Base-by-base conservation (phyloP, 2,888 invertebrate genomes). In the Fabriciana adippe region DNA sequence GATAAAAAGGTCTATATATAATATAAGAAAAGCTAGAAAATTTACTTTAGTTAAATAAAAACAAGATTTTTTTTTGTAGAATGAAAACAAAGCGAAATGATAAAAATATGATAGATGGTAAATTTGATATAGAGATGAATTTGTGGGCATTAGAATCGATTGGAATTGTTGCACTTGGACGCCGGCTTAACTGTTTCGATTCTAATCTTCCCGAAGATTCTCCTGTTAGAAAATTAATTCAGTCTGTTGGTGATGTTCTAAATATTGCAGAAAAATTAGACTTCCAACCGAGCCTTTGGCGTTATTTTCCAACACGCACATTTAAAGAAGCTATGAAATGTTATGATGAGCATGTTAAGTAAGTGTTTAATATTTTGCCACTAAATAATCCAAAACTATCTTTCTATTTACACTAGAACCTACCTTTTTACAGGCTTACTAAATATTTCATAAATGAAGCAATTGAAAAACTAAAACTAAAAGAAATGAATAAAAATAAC, bases 141-240 rank as follows among this genome's bases (percentile, higher is more conserved):
- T 90, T 94, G 74, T 95, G 95, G 95, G 92, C 94, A 0, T 79
- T 95, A 41, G 95, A 95, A 79, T 94, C 93, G 0, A 85, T 89
- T 15, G 86, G 81, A 0, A 80, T 89, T 56, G 86, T 92, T 0
- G 88, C 88, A 1, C 74, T 92, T 6, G 92, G 92, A 0, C 81
- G 81, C 13, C 81, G 91, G 0, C 75, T 92, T 0, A 86, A 88
- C 64, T 89, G 88, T 68, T 78, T 92, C 1, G 80, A 86, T 55
- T 75, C 82, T 0, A 81, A 86, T 55, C 72, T 90, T 13, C 75
- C 85, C 0, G 79, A 81, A n/a, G 81, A 88, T 61, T 87, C 88
- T 0, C 85, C 85, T 26, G 87, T 79, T 6, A 83, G 74, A 55
- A 76, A 78, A 67, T 77, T 91, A 2, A 89, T 91, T 26, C 76